A percentile compares a stretch with the other conserved stretches of the same genome.
Conservation (phyloP, 2,888 invertebrate genomes). For the Cataglyphis altisquamis region DNA sequence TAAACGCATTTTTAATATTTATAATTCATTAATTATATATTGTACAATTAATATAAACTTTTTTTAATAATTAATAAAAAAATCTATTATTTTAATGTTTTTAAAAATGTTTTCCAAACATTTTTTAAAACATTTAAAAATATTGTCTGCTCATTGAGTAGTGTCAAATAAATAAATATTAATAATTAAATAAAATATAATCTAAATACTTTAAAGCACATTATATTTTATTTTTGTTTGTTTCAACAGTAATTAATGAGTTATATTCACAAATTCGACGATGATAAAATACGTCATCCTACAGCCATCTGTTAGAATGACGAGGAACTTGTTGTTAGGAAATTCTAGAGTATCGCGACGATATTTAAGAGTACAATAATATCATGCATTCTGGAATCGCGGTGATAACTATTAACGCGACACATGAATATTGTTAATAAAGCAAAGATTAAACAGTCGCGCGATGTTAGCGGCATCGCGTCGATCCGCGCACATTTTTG, state of each 20-base stretch:
- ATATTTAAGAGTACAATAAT: background rate
- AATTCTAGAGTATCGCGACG: background rate
- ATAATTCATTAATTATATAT: too few species aligned
- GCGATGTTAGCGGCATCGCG: background rate
- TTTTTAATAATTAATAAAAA: too few species aligned
- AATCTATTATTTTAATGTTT: too few species aligned
- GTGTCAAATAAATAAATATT: background rate
- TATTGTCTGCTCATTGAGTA: background rate
- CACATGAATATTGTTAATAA: slow-evolving; percentile 41
- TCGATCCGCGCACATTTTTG: slow-evolving; percentile 69
- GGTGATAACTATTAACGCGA: slow-evolving; percentile 28
- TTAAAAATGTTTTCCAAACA: too few species aligned
- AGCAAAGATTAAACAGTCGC: background rate
- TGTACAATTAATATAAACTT: too few species aligned
- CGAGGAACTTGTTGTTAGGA: slow-evolving; percentile 6
- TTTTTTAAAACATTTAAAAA: too few species aligned
- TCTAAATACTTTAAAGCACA: background rate
- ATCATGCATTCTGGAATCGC: background rate
- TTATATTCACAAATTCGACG: background rate
- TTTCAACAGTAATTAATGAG: background rate
- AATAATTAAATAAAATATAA: slow-evolving; percentile 1
- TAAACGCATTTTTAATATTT: too few species aligned
- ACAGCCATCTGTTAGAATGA: slow-evolving; percentile 42
- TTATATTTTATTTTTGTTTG: background rate
- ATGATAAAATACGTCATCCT: slow-evolving; percentile 6